Conservation (phyloP, 2,113 vertebrate species). For the Glaucomys volans region DNA sequence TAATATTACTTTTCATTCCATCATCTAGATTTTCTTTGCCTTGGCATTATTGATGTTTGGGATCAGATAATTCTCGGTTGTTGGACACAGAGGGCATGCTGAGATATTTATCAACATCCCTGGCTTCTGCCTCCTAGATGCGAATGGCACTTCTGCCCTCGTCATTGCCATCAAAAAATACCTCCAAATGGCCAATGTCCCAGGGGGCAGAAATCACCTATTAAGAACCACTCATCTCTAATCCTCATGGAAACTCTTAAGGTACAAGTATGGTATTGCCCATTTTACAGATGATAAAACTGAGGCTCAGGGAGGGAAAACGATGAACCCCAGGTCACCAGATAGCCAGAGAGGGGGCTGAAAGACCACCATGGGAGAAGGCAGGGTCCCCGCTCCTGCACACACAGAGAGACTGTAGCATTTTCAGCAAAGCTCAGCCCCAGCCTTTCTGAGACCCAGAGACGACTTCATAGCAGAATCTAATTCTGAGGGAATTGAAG, state of each 20-base stretch:
- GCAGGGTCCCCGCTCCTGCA: not conserved
- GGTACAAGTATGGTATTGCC: rapidly evolving
- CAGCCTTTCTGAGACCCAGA: not conserved
- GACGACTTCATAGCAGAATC: not conserved
- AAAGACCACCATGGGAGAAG: not conserved
- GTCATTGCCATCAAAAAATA: not conserved
- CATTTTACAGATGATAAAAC: not conserved
- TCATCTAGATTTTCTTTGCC: no score
- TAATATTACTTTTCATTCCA: not conserved
- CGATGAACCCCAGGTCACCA: not conserved
- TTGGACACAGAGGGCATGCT: no score
- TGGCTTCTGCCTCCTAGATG: not conserved
- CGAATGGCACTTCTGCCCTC: not conserved
- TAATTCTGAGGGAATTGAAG: constrained; percentile 42
- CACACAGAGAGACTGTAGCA: rapidly evolving
- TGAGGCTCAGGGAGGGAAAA: not conserved
- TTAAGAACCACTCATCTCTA: not conserved
- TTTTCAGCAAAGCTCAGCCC: rapidly evolving
- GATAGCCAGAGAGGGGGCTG: not conserved
- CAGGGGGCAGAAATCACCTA: not conserved
- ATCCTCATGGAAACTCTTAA: not conserved
- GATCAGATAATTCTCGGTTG: rapidly evolving
- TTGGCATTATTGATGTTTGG: not conserved
- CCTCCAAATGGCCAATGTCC: not conserved
- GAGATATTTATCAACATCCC: not conserved